Evolutionary conservation across 1,140 invertebrate species (phyloP).

Genomic region (Drosophila ambigua): DNA sequence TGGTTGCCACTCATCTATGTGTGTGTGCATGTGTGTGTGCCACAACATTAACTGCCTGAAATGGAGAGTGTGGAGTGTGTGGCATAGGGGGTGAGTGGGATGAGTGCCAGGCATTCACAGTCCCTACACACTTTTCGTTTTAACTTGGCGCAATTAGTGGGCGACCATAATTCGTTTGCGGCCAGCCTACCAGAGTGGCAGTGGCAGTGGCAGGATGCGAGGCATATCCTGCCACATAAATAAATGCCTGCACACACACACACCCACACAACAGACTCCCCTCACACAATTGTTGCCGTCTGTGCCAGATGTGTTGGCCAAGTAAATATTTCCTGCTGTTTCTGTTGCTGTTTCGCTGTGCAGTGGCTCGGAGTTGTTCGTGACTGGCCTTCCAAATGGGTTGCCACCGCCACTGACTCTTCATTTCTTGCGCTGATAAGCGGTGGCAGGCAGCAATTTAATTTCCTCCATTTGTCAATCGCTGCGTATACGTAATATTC

Average conservation of each 20-base stretch:
- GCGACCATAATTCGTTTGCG: constrained; percentile 74
- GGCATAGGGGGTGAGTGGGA: constrained; percentile 7
- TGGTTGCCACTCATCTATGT: constrained; percentile 43
- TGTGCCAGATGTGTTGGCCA: constrained; percentile 36
- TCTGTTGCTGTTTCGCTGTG: constrained; percentile 10
- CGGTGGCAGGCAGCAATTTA: constrained; percentile 15
- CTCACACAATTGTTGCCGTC: constrained; percentile 61
- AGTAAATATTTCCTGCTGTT: constrained; percentile 19
- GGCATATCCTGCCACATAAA: constrained; percentile 71
- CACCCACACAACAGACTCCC: constrained; percentile 13
- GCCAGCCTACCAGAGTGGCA: constrained; percentile 58
- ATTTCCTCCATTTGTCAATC: constrained; percentile 56
- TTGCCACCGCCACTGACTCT: background rate
- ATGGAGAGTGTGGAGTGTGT: background rate
- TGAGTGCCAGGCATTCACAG: background rate
- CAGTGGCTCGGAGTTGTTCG: constrained; percentile 49
- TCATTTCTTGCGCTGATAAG: constrained; percentile 7
- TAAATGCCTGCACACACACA: constrained; percentile 38
- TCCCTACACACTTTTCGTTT: constrained; percentile 75
- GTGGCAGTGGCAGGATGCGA: no score
- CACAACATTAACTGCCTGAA: constrained; percentile 54
- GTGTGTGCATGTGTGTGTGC: constrained; percentile 23
- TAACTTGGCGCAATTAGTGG: constrained; percentile 77
- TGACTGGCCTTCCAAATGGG: constrained; percentile 60
- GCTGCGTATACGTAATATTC: constrained; percentile 64